Percentiles rank a stretch among this genome's conserved stretches.
These are phyloP conservation scores for Diachasmimorpha longicaudata DNA, from an alignment of 1,140 invertebrate genomes.

Conservation along the genomic window DNA sequence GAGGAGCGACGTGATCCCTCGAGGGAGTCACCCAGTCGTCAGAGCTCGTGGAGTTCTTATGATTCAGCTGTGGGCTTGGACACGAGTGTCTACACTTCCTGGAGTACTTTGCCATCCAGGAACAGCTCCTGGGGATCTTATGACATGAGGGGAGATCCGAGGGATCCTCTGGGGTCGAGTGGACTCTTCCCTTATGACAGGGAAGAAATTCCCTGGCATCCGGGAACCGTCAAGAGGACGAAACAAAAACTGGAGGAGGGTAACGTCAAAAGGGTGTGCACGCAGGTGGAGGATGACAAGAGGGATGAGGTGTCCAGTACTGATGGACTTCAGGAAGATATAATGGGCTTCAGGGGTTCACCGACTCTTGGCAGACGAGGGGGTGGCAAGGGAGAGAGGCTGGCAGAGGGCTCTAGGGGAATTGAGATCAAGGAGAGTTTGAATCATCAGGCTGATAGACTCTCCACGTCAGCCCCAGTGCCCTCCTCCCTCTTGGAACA, in stretches of 20 bases:
- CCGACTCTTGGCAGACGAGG: slow-evolving; percentile 47
- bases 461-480: slow-evolving; percentile 70
- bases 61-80: slow-evolving; percentile 75
- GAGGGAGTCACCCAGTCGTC: slow-evolving; percentile 63
- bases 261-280: slow-evolving; percentile 64
- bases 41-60: slow-evolving; percentile 82
- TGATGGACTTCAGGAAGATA: background rate
- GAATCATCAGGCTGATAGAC: slow-evolving; percentile 39
- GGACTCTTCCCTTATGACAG: slow-evolving; percentile 66
- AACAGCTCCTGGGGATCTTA: slow-evolving; percentile 80
- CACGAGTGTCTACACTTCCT: slow-evolving; percentile 78
- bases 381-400: slow-evolving; percentile 31
- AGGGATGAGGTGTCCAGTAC: slow-evolving; percentile 21
- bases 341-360: slow-evolving; percentile 32
- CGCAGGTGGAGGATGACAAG: slow-evolving; percentile 42
- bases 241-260: slow-evolving; percentile 77
- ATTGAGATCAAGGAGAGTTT: slow-evolving; percentile 47
- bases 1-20: slow-evolving; percentile 68
- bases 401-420: slow-evolving; percentile 29
- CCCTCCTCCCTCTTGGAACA: slow-evolving; percentile 65
- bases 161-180: slow-evolving; percentile 54
- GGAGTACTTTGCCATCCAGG: slow-evolving; percentile 74
- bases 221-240: slow-evolving; percentile 73
- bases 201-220: slow-evolving; percentile 71
- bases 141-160: slow-evolving; percentile 63